phyloP scores from a whole-genome alignment of 2,888 invertebrate species.

The Trachelus tabidus region DNA sequence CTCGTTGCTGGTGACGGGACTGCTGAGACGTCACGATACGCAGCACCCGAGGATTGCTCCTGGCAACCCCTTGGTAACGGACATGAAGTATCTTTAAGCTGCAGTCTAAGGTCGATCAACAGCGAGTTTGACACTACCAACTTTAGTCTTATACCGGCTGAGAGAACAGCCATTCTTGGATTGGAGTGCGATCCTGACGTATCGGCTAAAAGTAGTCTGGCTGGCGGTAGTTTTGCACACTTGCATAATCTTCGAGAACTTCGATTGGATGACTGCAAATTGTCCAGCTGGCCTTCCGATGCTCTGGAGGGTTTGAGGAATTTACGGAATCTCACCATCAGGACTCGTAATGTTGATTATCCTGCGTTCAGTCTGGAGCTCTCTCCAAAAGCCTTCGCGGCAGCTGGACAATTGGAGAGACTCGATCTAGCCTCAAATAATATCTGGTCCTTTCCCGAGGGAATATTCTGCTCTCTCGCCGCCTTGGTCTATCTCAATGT shows the following conservation, averaged over 20 bases:
- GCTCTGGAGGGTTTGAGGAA: constrained; percentile 81
- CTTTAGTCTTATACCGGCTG: constrained; percentile 86
- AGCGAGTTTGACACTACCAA: constrained; percentile 90
- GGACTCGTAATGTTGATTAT: constrained; percentile 87
- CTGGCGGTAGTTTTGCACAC: constrained; percentile 82
- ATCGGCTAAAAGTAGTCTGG: constrained; percentile 82
- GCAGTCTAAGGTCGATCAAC: constrained; percentile 85
- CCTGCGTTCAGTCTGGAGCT: constrained; percentile 85
- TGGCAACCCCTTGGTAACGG: constrained; percentile 74
- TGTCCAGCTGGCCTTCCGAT: constrained; percentile 82
- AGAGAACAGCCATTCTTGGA: constrained; percentile 82
- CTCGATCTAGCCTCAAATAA: constrained; percentile 86
- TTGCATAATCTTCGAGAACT: constrained; percentile 80
- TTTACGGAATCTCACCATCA: constrained; percentile 82
- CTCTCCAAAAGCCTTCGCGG: constrained; percentile 78
- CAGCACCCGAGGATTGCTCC: constrained; percentile 86
- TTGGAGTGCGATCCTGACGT: constrained; percentile 85
- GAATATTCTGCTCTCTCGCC: constrained; percentile 81
- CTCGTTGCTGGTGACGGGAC: constrained; percentile 36
- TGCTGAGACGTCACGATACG: constrained; percentile 70
- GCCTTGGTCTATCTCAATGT: constrained; percentile 82
- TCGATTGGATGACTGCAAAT: constrained; percentile 85
- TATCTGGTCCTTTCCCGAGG: constrained; percentile 86
- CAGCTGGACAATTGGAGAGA: constrained; percentile 79
- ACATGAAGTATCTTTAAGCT: constrained; percentile 83